A percentile compares a stretch with the other conserved stretches of the same genome.
These are phyloP conservation scores for Buathra laborator DNA, from an alignment of 2,888 invertebrate species.

Conservation along the genomic window DNA sequence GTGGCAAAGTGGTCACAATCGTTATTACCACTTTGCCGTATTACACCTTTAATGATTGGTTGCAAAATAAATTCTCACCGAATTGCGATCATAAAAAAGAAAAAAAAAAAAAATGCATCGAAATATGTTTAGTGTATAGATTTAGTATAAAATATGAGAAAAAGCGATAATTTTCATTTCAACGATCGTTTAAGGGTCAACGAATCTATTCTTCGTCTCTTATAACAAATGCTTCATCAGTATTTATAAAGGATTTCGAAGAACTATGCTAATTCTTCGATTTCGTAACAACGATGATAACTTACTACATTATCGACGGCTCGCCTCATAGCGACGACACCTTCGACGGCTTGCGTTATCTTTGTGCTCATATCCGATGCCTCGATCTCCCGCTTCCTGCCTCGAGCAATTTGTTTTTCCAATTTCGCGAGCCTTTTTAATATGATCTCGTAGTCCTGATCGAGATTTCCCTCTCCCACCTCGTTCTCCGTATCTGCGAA, in stretches of 20 bases:
- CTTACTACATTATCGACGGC: slow-evolving; percentile 81
- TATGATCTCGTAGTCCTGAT: slow-evolving; percentile 80
- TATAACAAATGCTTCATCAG: background rate
- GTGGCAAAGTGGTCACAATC: background rate
- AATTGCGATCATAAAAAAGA: no score
- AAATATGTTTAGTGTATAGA: no score
- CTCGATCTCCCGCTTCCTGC: slow-evolving; percentile 79
- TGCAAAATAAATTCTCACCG: background rate
- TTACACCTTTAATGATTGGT: background rate
- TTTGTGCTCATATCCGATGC: slow-evolving; percentile 79
- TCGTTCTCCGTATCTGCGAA: slow-evolving; percentile 82
- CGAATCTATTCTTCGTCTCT: no score
- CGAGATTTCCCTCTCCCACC: slow-evolving; percentile 78
- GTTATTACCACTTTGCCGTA: background rate
- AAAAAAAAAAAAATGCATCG: no score
- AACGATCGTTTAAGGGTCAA: no score
- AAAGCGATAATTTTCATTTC: no score
- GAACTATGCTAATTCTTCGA: no score
- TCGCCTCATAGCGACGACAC: slow-evolving; percentile 80
- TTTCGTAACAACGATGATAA: slow-evolving; percentile 1
- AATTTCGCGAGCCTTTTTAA: slow-evolving; percentile 81
- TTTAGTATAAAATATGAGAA: no score
- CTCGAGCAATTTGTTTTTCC: slow-evolving; percentile 82
- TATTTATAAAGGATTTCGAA: background rate
- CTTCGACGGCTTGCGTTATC: slow-evolving; percentile 80